Evolutionary conservation across 1,140 invertebrate species (phyloP).

Genomic region (Gerris buenoi): DNA sequence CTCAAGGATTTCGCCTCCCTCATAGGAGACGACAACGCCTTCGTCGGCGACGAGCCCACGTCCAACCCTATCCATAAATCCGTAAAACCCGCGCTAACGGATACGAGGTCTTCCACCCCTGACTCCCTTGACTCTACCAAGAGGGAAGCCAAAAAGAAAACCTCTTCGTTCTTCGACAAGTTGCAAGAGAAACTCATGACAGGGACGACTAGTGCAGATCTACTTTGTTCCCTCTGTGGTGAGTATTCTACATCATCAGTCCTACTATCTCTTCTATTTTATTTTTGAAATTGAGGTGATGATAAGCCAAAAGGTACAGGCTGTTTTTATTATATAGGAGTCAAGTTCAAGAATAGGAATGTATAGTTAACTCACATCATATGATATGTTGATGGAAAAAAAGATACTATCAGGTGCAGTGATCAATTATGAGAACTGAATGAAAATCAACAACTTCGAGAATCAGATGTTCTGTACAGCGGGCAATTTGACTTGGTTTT

Average conservation of each 20-base stretch:
- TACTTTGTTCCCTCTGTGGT: constrained; percentile 18
- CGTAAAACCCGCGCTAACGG: constrained; percentile 20
- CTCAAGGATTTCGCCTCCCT: constrained; percentile 35
- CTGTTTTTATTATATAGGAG: no score
- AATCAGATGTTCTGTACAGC: no score
- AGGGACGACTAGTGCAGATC: constrained; percentile 29
- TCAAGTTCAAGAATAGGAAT: no score
- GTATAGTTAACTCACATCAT: no score
- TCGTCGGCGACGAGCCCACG: constrained; percentile 19
- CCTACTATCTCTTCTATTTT: not conserved
- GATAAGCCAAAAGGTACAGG: no score
- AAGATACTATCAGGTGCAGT: no score
- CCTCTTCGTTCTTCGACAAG: constrained; percentile 64
- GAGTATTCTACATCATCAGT: not conserved
- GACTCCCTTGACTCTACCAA: not conserved
- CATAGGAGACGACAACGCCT: constrained; percentile 28
- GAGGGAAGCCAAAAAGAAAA: constrained; percentile 40
- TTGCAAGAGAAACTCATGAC: constrained; percentile 55
- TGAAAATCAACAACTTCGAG: no score
- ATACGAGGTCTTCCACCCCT: not conserved
- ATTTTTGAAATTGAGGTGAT: no score
- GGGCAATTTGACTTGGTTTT: no score
- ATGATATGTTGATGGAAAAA: no score
- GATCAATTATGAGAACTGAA: no score
- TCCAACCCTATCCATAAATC: constrained; percentile 19